Evolutionary conservation across 2,797 vertebrate species (phyloP).

Genomic region (Pseudochirops corinnae): DNA sequence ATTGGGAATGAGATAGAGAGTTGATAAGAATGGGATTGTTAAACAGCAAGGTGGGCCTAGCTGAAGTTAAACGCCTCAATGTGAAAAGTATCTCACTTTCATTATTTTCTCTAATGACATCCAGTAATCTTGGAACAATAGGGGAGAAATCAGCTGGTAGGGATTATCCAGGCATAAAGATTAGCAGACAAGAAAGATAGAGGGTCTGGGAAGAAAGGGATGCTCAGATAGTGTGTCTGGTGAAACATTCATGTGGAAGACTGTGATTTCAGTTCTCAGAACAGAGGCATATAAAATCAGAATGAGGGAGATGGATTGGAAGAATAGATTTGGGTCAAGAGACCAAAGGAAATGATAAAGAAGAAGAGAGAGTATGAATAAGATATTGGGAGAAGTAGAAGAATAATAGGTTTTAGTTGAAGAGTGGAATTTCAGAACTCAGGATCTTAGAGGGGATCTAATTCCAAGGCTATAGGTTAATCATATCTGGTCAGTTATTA

Average conservation of each 20-base stretch:
- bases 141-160: neutral
- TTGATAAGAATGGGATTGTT: neutral
- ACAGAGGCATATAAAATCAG: neutral
- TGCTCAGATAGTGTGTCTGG: neutral
- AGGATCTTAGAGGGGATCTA: neutral
- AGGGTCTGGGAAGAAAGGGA: neutral
- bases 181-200: neutral
- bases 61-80: neutral
- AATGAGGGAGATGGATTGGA: neutral
- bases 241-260: neutral
- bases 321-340: neutral
- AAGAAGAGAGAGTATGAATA: neutral
- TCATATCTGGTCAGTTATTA: neutral
- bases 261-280: neutral
- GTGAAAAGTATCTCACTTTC: neutral
- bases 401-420: neutral
- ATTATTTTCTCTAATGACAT: neutral
- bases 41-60: neutral
- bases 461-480: neutral
- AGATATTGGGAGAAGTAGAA: neutral
- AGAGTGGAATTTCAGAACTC: neutral
- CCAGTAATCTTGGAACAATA: neutral
- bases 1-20: neutral
- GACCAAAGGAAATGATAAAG: neutral
- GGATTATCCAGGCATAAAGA: neutral